Base-by-base conservation (phyloP, 2,888 invertebrate species). In the Tuta absoluta region DNA sequence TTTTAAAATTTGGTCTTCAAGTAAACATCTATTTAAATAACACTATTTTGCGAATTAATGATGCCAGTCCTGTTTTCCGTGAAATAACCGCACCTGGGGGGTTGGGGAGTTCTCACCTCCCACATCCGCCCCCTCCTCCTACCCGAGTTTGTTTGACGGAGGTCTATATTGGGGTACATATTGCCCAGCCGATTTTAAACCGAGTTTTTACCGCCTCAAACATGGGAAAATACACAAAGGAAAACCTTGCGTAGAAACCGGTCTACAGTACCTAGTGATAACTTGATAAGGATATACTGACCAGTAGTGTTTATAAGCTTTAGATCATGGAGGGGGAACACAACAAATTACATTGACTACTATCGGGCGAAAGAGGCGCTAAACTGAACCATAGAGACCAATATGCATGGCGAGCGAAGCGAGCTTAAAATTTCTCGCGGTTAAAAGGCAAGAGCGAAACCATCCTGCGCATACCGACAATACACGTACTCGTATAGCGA, bases 111-210 rank as follows among this genome's bases (percentile, higher is more conserved):
- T n/a, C 56, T 10, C 56, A 33, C 33, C 28, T 5, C 33, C n/a
- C 11, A n/a, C 17, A 17, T n/a, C n/a, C 56, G 2, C 23, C 24
- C 24, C 53, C 53, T 21, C 7, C 17, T 4, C 19, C 33, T 14
- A 1, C 33, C 56, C 56, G 28, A n/a, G 38, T 59, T 38, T 38
- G 38, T 38, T 37, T 37, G 38, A 38, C 21, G 23, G 37, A n/a
- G 57, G 58, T 37, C 58, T 38, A 12, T n/a, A n/a, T 59, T 41
- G 41, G 23, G 21, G 38, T 37, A 38, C 14, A 14, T 59, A 59
- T 59, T 59, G 21, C 37, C 58, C 58, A 21, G 19, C n/a, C 38
- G 58, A 59, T 59, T 59, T 59, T 41, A 38, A 59, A 41, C 58
- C 21, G 14, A n/a, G 33, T n/a, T 37, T 59, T 41, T 59, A 33